Base-by-base conservation (phyloP, 1,140 invertebrate species). In the Varroa destructor region DNA sequence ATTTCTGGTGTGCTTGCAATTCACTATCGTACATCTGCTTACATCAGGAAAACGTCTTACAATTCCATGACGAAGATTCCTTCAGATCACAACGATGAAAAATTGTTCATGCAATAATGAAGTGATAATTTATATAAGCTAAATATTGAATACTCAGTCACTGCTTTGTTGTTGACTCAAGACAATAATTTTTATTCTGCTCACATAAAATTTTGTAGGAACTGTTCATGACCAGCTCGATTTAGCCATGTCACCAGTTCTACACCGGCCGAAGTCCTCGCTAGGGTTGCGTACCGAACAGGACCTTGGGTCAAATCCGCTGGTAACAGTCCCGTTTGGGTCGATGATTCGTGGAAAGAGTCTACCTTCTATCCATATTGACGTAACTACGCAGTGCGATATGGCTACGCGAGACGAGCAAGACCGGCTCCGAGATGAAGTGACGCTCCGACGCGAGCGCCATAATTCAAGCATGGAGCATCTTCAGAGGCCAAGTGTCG, bases 401-500 rank as follows among this genome's bases (percentile, higher is more conserved):
- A 37, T 14, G 40, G 61, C 40, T 2, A 67, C 61, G 12, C 46
- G 46, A 8, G 61, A 67, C 46, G 61, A 46, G 46, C 40, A 67
- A 40, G 37, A 67, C 61, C 40, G 61, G 40, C 61, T 67, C 37
- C 61, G 61, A 40, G 61, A 67, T 67, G 61, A 67, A 37, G 61
- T 40, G 14, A 14, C 61, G 61, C 61, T 67, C 10, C 61, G 40
- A 3, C 40, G 61, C 40, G 61, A 67, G 40, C 12, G 61, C 14
- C 61, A 67, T 40, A 67, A 67, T 37, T 67, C 61, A 37, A 67
- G 61, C 36, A 67, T 67, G 61, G 61, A 67, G 37, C 61, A 67
- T 46, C 61, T 67, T 67, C 61, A 67, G 61, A 67, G 61, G 61
- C 61, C 61, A 12, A 75, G 73, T 64, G 73, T 83, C 0, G 83